These are phyloP conservation scores for Lordiphosa mommai DNA, from an alignment of 1,140 invertebrate species.

Conservation along the genomic window DNA sequence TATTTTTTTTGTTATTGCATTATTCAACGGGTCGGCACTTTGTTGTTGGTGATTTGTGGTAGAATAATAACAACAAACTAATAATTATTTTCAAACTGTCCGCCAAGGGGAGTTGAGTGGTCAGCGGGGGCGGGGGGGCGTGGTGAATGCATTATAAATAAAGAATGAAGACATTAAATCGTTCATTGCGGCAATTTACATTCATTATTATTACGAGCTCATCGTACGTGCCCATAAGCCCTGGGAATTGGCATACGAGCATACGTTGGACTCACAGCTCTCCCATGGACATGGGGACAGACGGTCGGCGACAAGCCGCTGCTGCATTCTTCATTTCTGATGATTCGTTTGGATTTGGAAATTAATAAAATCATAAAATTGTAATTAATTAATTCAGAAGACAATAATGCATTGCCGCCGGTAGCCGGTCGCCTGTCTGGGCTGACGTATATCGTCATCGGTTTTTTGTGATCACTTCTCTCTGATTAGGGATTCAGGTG, in stretches of 20 bases:
- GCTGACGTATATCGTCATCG: conserved; percentile 34
- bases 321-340: conserved; percentile 19
- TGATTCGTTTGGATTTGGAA: conserved; percentile 57
- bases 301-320: conserved; percentile 8
- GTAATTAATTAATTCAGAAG: conserved; percentile 67
- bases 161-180: conserved; percentile 76
- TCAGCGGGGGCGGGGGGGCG: conserved; percentile 16
- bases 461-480: conserved; percentile 1
- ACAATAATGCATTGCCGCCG: conserved; percentile 54
- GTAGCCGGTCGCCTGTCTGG: conserved; percentile 31
- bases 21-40: conserved; percentile 63
- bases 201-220: conserved; percentile 72
- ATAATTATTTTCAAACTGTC: conserved; percentile 60
- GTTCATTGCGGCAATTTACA: conserved; percentile 75
- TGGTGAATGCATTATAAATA: conserved; percentile 66
- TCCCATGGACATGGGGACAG: conserved; percentile 1
- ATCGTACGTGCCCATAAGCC: conserved; percentile 68
- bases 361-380: conserved; percentile 76
- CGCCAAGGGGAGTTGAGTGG: conserved; percentile 11
- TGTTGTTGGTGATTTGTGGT: conserved; percentile 28
- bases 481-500: conserved; percentile 73
- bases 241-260: conserved; percentile 64
- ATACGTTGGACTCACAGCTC: conserved; percentile 15
- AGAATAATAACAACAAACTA: conserved; percentile 24
- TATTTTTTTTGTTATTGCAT: conserved; percentile 23